Base-by-base conservation (phyloP, 2,113 vertebrate species). In the Lontra canadensis region DNA sequence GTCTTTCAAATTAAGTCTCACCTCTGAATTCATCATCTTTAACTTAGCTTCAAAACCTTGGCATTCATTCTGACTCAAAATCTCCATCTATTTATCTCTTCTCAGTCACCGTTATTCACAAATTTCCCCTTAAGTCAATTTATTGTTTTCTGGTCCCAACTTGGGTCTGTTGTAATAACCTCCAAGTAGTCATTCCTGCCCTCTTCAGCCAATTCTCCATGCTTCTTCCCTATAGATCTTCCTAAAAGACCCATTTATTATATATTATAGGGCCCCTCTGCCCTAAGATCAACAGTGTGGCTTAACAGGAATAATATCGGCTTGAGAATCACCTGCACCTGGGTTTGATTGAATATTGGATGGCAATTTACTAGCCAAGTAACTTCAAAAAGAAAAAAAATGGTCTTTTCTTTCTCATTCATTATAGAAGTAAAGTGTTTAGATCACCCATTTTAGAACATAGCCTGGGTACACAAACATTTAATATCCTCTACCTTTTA, bases 71-170 rank as follows among this genome's bases (percentile, higher is more conserved):
- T 79, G 44, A 83, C 26, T 86, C 52, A 34, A 73, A 79, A 44
- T 59, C 47, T 67, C 17, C 36, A 73, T 31, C 42, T 80, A 36
- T 44, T 47, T 59, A 13, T 69, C 5, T 69, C 14, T 76, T 74
- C 74, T 88, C 26, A 92, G 92, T 52, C 49, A 84, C 49, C 29
- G 44, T 11, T 39, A 26, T 49, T 36, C 49, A 87, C 6, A 73
- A 61, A 57, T 79, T 78, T n/a, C 61, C 91, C 65, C 65, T 95
- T 61, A 74, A 94, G 74, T 44, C 25, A 83, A 6, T 83, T 80
- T 90, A 26, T 92, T 97, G 42, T 47, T 90, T 84, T 95, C 52
- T 93, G 12, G 79, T 39, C 65, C 57, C 67, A 95, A 49, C 44
- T 42, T 57, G 44, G 59, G 59, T 49, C 55, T 47, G 17, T 25